These are phyloP conservation scores for Cyanoderma ruficeps DNA, from an alignment of 2,113 vertebrate species.

Conservation along the genomic window DNA sequence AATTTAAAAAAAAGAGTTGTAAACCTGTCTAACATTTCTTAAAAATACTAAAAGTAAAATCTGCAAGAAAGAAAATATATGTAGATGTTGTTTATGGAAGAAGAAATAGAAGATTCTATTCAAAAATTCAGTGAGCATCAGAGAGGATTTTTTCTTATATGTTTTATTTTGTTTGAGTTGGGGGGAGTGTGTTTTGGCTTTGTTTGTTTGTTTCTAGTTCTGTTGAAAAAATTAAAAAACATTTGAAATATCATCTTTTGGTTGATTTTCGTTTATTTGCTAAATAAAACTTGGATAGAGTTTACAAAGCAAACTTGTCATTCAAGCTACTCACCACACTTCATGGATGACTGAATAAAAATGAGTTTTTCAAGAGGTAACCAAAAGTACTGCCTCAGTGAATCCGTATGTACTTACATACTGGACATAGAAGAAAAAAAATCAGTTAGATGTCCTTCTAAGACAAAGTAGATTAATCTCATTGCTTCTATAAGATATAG, in stretches of 20 bases:
- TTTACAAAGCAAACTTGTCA: background rate
- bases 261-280: background rate
- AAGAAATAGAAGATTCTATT: background rate
- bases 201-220: background rate
- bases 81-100: background rate
- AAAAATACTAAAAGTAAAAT: background rate
- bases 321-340: background rate
- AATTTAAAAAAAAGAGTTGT: background rate
- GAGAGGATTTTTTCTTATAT: background rate
- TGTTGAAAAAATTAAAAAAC: background rate
- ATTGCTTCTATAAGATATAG: background rate
- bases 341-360: background rate
- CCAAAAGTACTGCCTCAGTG: background rate
- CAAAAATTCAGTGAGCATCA: background rate
- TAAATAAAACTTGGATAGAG: background rate
- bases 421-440: background rate
- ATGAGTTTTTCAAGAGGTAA: background rate
- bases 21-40: background rate
- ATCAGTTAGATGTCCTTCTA: background rate
- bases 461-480: conserved; percentile 3
- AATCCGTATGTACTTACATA: background rate
- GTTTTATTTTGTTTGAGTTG: background rate
- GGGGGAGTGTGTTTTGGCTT: accelerated
- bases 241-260: background rate
- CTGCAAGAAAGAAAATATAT: background rate